Evolutionary conservation across 2,888 invertebrate species (phyloP).

Genomic region (Sesamia inferens): DNA sequence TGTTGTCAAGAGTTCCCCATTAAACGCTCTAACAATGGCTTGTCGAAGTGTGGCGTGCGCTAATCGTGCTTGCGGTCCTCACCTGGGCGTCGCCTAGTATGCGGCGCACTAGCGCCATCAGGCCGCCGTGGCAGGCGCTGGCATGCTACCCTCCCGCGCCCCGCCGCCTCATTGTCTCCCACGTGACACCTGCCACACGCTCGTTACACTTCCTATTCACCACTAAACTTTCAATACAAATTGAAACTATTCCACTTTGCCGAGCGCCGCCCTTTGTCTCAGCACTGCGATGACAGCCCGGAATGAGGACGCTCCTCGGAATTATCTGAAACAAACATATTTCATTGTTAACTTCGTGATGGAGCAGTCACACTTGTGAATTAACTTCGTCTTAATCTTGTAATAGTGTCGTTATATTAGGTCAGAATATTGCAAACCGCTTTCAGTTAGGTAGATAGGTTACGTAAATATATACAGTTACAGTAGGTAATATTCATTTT

Average conservation of each 20-base stretch:
- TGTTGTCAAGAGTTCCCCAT: slow-evolving; percentile 60
- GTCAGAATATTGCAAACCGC: slow-evolving; percentile 18
- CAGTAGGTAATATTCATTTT: slow-evolving; percentile 20
- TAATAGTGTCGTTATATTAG: slow-evolving; percentile 33
- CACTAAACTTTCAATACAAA: slow-evolving; percentile 73
- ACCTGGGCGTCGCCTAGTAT: slow-evolving; percentile 96
- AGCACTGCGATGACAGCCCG: slow-evolving; percentile 60
- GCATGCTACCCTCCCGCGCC: slow-evolving; percentile 89
- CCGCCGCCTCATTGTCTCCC: slow-evolving; percentile 76
- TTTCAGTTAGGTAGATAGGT: not conserved
- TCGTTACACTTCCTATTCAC: slow-evolving; percentile 68
- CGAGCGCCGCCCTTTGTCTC: slow-evolving; percentile 65
- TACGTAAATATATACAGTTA: slow-evolving; percentile 7
- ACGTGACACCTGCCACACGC: slow-evolving; percentile 73
- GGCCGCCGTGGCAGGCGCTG: slow-evolving; percentile 91
- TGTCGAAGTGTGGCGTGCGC: slow-evolving; percentile 62
- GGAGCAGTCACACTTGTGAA: slow-evolving; percentile 44
- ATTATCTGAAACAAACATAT: slow-evolving; percentile 80
- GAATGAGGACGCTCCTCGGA: slow-evolving; percentile 64
- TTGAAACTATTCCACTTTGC: slow-evolving; percentile 78
- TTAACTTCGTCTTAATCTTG: slow-evolving; percentile 38
- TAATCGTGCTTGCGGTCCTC: slow-evolving; percentile 72
- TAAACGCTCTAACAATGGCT: slow-evolving; percentile 63
- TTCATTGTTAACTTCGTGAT: slow-evolving; percentile 62
- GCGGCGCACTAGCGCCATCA: slow-evolving; percentile 96